These are phyloP conservation scores for Poicephalus gulielmi DNA, from an alignment of 2,113 vertebrate genomes.

Conservation along the genomic window DNA sequence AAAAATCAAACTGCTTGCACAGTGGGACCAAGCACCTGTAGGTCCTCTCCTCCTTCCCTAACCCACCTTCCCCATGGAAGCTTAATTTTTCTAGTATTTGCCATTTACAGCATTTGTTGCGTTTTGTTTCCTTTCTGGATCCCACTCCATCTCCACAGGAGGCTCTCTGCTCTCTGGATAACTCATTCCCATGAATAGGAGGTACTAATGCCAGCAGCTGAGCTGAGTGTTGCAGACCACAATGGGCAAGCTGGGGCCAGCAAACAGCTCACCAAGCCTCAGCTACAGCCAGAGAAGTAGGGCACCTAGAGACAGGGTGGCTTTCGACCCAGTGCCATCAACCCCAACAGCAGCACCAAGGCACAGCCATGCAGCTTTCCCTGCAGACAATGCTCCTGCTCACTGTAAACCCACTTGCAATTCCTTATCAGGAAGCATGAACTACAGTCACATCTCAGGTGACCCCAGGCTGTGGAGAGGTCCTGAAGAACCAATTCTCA, in stretches of 20 bases:
- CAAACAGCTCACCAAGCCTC: background rate
- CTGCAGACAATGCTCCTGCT: background rate
- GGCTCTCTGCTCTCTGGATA: background rate
- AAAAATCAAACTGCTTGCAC: background rate
- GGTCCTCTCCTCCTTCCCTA: background rate
- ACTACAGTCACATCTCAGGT: background rate
- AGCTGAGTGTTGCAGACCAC: background rate
- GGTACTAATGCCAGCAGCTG: background rate
- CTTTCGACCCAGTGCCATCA: background rate
- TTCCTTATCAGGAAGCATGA: fast-evolving
- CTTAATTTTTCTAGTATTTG: background rate
- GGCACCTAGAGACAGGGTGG: background rate
- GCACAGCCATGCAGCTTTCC: background rate
- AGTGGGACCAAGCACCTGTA: background rate
- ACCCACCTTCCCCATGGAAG: background rate
- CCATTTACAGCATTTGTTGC: background rate
- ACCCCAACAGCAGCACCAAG: background rate
- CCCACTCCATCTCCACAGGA: background rate
- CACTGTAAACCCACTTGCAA: fast-evolving
- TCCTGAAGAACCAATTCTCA: background rate
- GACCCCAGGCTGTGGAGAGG: background rate
- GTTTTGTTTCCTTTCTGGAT: background rate
- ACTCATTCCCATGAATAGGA: slow-evolving; percentile 23
- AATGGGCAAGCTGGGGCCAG: background rate
- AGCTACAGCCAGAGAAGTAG: background rate